phyloP scores from a whole-genome alignment of 2,113 vertebrate genomes.

The Myxocyprinus asiaticus region DNA sequence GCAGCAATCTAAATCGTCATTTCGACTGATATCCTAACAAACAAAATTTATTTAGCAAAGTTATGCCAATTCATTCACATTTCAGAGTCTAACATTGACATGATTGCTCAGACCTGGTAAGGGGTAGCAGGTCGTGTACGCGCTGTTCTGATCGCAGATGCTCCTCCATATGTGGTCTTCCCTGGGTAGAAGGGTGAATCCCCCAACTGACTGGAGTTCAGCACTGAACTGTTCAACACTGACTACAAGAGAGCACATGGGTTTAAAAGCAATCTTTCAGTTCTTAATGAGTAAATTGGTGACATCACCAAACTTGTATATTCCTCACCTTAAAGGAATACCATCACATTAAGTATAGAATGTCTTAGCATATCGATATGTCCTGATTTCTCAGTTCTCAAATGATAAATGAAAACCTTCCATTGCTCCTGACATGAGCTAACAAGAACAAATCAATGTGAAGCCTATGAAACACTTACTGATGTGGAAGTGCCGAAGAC shows the following conservation, averaged over 20 bases:
- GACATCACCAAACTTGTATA: too few relatives aligned
- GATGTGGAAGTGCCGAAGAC: slow-evolving; percentile 89
- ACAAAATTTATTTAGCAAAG: too few relatives aligned
- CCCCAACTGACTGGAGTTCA: slow-evolving; percentile 90
- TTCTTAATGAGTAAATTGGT: not conserved
- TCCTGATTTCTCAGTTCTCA: too few relatives aligned
- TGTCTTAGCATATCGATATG: too few relatives aligned
- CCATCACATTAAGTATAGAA: not conserved
- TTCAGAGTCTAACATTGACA: not conserved
- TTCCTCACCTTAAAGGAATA: not conserved
- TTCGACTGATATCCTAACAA: too few relatives aligned
- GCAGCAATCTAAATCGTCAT: not conserved
- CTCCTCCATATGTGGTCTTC: slow-evolving; percentile 95
- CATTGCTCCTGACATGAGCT: not conserved
- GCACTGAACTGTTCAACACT: slow-evolving; percentile 82
- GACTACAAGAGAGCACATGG: slow-evolving; percentile 62
- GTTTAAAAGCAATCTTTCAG: not conserved
- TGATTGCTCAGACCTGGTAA: slow-evolving; percentile 81
- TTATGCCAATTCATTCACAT: not conserved
- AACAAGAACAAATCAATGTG: not conserved
- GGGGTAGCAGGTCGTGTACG: slow-evolving; percentile 77
- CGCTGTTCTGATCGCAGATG: slow-evolving; percentile 78
- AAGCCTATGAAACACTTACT: slow-evolving; percentile 75
- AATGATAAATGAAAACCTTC: too few relatives aligned
- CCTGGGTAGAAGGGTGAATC: slow-evolving; percentile 96